Conservation (phyloP, 2,888 invertebrate genomes). For the Zaprionus lineosus region DNA sequence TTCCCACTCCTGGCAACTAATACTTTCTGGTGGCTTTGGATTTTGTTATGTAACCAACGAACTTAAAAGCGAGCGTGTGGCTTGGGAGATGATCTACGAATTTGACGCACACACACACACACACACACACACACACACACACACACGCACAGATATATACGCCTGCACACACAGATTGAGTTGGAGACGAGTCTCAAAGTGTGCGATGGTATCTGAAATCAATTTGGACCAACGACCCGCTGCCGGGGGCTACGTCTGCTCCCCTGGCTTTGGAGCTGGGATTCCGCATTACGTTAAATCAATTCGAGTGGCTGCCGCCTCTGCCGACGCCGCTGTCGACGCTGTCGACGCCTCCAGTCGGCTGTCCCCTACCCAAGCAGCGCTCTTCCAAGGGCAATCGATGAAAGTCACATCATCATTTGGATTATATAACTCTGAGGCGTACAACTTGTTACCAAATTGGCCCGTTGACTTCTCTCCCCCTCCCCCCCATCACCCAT, state of each 20-base stretch:
- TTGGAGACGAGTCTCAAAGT: neutral
- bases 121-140: too few relatives aligned
- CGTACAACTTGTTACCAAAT: constrained; percentile 41
- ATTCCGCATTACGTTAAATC: constrained; percentile 14
- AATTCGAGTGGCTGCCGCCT: constrained; percentile 26
- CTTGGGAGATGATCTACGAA: too few relatives aligned
- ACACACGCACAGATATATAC: too few relatives aligned
- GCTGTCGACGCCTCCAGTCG: neutral
- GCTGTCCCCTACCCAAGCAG: neutral
- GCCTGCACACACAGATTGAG: too few relatives aligned
- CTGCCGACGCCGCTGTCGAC: neutral
- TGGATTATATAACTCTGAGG: constrained; percentile 39
- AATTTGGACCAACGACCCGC: constrained; percentile 21
- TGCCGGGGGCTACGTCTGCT: constrained; percentile 29
- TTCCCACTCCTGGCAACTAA: too few relatives aligned
- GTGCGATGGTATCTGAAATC: constrained; percentile 24
- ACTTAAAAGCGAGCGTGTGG: too few relatives aligned
- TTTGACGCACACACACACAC: too few relatives aligned
- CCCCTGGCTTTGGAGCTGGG: constrained; percentile 19
- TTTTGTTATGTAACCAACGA: too few relatives aligned
- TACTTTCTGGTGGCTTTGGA: too few relatives aligned
- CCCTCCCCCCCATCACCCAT: neutral
- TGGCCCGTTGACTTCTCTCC: constrained; percentile 1
- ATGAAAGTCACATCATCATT: constrained; percentile 39
- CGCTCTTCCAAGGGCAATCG: constrained; percentile 33